A percentile compares a stretch with the other conserved stretches of the same genome.
Evolutionary conservation across 92 coral and sea anemone species (phyloP).

Genomic region (Phenganax stokvisi): DNA sequence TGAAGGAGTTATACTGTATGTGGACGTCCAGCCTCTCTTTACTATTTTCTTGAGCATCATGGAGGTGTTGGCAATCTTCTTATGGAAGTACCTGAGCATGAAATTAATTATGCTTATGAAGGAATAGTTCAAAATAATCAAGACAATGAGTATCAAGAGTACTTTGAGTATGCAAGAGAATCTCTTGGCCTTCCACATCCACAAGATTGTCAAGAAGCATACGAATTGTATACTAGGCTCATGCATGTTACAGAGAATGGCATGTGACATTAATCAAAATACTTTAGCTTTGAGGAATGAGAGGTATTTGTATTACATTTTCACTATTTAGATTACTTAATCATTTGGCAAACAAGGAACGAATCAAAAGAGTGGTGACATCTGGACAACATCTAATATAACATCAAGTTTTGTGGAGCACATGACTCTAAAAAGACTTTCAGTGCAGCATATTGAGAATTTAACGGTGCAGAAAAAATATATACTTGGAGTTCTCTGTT

Average conservation of each 20-base stretch:
- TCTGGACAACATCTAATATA: no score
- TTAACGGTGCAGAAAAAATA: no score
- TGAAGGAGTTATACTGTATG: conserved; percentile 51
- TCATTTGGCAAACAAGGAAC: no score
- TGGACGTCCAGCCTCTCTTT: conserved; percentile 61
- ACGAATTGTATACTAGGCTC: conserved; percentile 26
- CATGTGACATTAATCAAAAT: no score
- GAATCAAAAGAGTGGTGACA: no score
- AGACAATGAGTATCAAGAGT: conserved; percentile 52
- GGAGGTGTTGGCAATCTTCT: conserved; percentile 49
- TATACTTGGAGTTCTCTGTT: no score
- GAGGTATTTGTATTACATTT: no score
- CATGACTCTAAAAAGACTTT: no score
- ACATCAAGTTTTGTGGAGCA: no score
- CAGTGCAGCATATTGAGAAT: no score
- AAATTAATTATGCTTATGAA: conserved; percentile 42
- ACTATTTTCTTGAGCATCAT: conserved; percentile 50
- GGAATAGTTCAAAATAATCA: conserved; percentile 36
- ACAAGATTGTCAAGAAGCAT: conserved; percentile 42
- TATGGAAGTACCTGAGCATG: conserved; percentile 34
- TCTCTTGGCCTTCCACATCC: conserved; percentile 36
- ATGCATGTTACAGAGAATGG: conserved; percentile 40
- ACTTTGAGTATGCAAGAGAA: conserved; percentile 62
- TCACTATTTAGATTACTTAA: no score
- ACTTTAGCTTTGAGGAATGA: no score